Evolutionary conservation across 2,797 vertebrate genomes (phyloP).

Genomic region (Leptatherina wallacei): DNA sequence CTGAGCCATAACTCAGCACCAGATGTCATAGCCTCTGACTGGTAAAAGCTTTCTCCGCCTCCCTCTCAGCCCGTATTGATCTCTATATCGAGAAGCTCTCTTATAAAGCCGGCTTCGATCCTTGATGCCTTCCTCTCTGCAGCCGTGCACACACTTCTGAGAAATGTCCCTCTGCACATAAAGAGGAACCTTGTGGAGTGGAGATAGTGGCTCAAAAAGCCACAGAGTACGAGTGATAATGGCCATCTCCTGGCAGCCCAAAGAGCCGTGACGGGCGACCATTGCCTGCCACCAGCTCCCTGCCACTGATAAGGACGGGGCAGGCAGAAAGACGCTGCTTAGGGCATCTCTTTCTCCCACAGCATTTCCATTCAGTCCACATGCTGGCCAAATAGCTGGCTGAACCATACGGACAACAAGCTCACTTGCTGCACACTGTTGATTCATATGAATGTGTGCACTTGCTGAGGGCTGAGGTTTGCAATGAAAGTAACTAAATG

Average conservation of each 20-base stretch:
- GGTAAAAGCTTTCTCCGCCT: conserved; percentile 22
- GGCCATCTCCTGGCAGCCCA: conserved; percentile 71
- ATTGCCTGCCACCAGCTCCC: conserved; percentile 54
- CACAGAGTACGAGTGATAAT: conserved; percentile 72
- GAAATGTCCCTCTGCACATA: conserved; percentile 54
- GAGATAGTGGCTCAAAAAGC: conserved; percentile 70
- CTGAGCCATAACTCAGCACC: conserved; percentile 9
- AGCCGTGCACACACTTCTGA: conserved; percentile 42
- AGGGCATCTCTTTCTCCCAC: conserved; percentile 51
- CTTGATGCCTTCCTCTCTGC: conserved; percentile 29
- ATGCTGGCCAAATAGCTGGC: conserved; percentile 44
- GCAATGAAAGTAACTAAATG: conserved; percentile 11
- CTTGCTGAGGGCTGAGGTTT: conserved; percentile 36
- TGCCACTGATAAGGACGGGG: conserved; percentile 65
- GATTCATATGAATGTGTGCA: conserved; percentile 37
- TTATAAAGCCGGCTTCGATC: conserved; percentile 45
- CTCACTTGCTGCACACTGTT: conserved; percentile 11
- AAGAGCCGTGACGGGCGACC: conserved; percentile 68
- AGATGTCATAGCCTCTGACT: conserved; percentile 15
- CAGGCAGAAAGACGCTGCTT: conserved; percentile 36
- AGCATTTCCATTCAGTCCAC: conserved; percentile 32
- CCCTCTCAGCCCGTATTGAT: conserved; percentile 40
- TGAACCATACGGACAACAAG: conserved; percentile 22
- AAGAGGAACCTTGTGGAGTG: conserved; percentile 67
- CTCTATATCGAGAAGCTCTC: conserved; percentile 46